Evolutionary conservation across 2,888 invertebrate species (phyloP).

Genomic region (Xylocampa areola): DNA sequence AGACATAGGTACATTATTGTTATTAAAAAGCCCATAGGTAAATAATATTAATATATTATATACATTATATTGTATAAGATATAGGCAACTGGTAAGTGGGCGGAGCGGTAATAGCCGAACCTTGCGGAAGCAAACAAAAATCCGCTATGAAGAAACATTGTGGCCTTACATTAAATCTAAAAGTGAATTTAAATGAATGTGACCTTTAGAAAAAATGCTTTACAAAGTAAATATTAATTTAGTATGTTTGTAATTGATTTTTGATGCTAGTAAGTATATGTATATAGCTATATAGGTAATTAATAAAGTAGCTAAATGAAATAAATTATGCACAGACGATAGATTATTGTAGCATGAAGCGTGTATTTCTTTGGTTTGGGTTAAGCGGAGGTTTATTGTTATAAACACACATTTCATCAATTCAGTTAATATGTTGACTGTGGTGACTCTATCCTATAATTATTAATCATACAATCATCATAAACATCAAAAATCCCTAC

Average conservation of each 20-base stretch:
- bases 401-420: too few species aligned
- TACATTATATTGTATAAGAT: too few species aligned
- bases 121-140: constrained; percentile 65
- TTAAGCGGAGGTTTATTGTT: too few species aligned
- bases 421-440: too few species aligned
- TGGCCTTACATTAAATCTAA: constrained; percentile 62
- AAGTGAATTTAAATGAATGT: constrained; percentile 57
- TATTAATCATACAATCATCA: too few species aligned
- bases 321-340: constrained; percentile 2
- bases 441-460: too few species aligned
- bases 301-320: constrained; percentile 20
- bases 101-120: constrained; percentile 43
- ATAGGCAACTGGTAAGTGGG: constrained; percentile 36
- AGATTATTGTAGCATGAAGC: neutral
- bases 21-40: neutral
- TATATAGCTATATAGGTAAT: too few species aligned
- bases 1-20: too few species aligned
- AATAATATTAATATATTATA: too few species aligned
- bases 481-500: too few species aligned
- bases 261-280: too few species aligned
- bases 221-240: constrained; percentile 38
- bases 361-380: constrained; percentile 10
- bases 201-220: constrained; percentile 54
- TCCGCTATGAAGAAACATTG: constrained; percentile 64
- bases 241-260: constrained; percentile 40